phyloP scores from a whole-genome alignment of 2,888 invertebrate species.

The Congeria kusceri region DNA sequence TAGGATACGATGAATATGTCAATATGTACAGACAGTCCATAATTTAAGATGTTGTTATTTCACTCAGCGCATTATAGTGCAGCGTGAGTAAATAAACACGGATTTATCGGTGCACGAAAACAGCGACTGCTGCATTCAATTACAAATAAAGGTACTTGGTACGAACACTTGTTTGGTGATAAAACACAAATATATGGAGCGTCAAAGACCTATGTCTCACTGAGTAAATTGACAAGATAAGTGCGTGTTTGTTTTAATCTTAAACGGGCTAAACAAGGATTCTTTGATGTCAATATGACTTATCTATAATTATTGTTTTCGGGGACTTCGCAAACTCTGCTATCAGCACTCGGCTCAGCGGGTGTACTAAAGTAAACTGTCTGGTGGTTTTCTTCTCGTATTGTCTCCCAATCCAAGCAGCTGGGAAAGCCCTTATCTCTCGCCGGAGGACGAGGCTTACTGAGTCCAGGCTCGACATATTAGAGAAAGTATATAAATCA shows the following conservation, averaged over 20 bases:
- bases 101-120: too few species aligned
- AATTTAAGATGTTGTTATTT: background rate
- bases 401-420: too few species aligned
- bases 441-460: background rate
- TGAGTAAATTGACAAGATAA: too few species aligned
- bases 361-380: too few species aligned
- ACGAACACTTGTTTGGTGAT: background rate
- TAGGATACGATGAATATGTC: too few species aligned
- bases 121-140: too few species aligned
- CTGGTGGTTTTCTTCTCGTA: too few species aligned
- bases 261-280: conserved; percentile 11
- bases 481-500: conserved; percentile 4
- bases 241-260: conserved; percentile 26
- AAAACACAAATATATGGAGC: background rate
- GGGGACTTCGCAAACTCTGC: background rate
- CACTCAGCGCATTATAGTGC: background rate
- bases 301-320: background rate
- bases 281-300: conserved; percentile 41
- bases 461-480: background rate
- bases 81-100: background rate
- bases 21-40: background rate
- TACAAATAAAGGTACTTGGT: background rate
- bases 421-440: background rate
- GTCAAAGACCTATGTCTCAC: too few species aligned
- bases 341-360: background rate